Percentiles rank a stretch among this genome's conserved stretches.
Conservation (phyloP, 1,140 invertebrate species). For the roundworm (Caenorhabditis elegans) region WBcel235 BX284605.5:12283501-12284000, state of each 20-base stretch:
- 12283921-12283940: conserved; percentile 11
- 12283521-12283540: not conserved
- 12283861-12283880: not conserved
- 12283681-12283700: not conserved
- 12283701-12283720: not conserved
- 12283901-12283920: not conserved
- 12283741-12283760: not conserved
- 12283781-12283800: conserved; percentile 1
- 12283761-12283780: conserved; percentile 5
- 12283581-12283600: too few species aligned
- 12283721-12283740: not conserved
- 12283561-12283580: not conserved
- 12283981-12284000: too few species aligned
- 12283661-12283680: not conserved
- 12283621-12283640: not conserved
- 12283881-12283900: not conserved
- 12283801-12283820: not conserved
- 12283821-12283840: not conserved
- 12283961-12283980: not conserved
- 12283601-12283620: too few species aligned
- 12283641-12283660: not conserved
- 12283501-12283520: not conserved
- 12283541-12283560: not conserved
- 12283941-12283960: not conserved
- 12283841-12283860: not conserved